These are phyloP conservation scores for Nyctibius grandis DNA, from an alignment of 2,797 vertebrate species.

Conservation along the genomic window DNA sequence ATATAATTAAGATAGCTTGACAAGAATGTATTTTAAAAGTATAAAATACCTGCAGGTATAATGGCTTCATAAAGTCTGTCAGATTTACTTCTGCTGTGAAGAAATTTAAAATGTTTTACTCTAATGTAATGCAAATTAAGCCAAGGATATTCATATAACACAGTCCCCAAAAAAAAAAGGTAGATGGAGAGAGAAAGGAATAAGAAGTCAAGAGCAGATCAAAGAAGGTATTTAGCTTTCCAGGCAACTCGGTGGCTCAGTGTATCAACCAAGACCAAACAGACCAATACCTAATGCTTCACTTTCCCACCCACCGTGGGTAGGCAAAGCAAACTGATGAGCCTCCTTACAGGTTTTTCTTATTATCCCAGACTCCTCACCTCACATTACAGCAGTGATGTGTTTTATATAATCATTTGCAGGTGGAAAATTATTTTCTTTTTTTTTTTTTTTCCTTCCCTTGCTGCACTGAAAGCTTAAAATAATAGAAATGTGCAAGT, in stretches of 20 bases:
- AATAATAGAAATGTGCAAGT: not conserved
- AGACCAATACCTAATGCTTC: not conserved
- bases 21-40: slow-evolving; percentile 81
- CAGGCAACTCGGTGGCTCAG: slow-evolving; percentile 23
- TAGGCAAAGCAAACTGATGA: slow-evolving; percentile 39
- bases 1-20: slow-evolving; percentile 82
- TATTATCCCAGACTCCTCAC: not conserved
- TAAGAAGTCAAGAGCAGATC: slow-evolving; percentile 68
- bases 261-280: slow-evolving; percentile 27
- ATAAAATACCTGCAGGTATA: slow-evolving; percentile 82
- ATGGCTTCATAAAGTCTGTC: slow-evolving; percentile 84
- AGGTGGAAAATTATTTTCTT: not conserved
- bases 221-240: slow-evolving; percentile 66
- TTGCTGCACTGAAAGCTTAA: not conserved
- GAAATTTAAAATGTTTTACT: slow-evolving; percentile 82
- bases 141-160: slow-evolving; percentile 69
- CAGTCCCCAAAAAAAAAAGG: slow-evolving; percentile 27
- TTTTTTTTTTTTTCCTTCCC: not conserved
- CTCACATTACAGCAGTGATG: not conserved
- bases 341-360: slow-evolving; percentile 22
- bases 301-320: not conserved
- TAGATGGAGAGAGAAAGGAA: slow-evolving; percentile 53
- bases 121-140: slow-evolving; percentile 83
- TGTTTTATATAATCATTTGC: not conserved
- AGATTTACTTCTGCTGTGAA: slow-evolving; percentile 83